Base-by-base conservation (phyloP, 2,888 invertebrate genomes). In the Globia sparganii region DNA sequence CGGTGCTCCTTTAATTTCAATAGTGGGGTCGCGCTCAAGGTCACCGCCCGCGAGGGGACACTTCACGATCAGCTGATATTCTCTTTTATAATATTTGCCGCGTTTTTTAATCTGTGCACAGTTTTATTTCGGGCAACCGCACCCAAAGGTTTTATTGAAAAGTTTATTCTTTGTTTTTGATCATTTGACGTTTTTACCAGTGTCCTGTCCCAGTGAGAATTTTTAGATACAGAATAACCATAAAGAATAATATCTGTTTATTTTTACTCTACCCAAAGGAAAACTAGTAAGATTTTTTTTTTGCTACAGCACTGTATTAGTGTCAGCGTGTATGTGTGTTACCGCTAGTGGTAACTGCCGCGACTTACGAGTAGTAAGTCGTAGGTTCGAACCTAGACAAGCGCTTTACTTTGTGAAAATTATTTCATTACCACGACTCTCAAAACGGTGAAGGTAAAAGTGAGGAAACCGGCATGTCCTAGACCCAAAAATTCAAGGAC, bases 21-120 rank as follows among this genome's bases (percentile, higher is more conserved):
- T 96, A 96, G 96, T 96, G 96, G 96, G 96, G 96, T 95, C 95
- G 94, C 91, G 92, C 90, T 94, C 96, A 96, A 96, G 96, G 96
- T 94, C 95, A 92, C 90, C 92, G 93, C 92, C 91, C 93, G 90
- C 86, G 93, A 94, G 95, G 96, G 96, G 95, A 96, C 95, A 94
- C 91, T 95, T 93, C 93, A 94, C 92, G 94, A 96, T 96, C 96
- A 95, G 95, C 95, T 96, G 95, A 92, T 93, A 91, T 89, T 90
- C 88, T 84, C 74, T 85, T 87, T 86, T 87, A 88, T 87, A 87
- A 87, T 87, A 85, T 87, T 88, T 83, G 67, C 78, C 83, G 75
- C 79, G 59, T 73, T 88, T 88, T 88, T 85, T 84, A 72, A 77
- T 77, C 75, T 80, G 64, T 76, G 75, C 56, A 65, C 25, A 53